A percentile compares a stretch with the other conserved stretches of the same genome.
These are phyloP conservation scores for Platycercus adscitus DNA, from an alignment of 2,113 vertebrate species.

Conservation along the genomic window DNA sequence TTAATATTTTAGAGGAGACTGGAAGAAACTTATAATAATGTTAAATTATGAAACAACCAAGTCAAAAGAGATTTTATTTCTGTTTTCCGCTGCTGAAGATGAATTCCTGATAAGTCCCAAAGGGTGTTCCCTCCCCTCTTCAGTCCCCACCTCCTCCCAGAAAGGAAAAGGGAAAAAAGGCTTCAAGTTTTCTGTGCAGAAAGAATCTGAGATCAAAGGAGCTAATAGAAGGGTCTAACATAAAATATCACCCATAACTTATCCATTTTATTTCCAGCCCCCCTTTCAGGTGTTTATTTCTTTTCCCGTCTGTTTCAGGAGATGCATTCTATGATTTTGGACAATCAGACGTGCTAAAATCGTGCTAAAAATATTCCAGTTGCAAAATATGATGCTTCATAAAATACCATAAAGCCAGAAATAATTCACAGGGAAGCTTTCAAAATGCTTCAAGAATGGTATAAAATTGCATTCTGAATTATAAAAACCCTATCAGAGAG, in stretches of 20 bases:
- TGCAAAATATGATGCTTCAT: constrained; percentile 34
- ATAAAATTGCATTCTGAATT: constrained; percentile 19
- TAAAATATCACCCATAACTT: background rate
- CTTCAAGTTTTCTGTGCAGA: background rate
- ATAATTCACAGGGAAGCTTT: constrained; percentile 49
- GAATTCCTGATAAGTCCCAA: background rate
- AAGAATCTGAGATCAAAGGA: background rate
- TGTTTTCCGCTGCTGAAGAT: background rate
- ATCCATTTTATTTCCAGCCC: background rate
- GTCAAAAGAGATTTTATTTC: background rate
- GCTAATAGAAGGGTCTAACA: background rate
- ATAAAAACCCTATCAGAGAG: background rate
- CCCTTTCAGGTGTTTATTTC: background rate
- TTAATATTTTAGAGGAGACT: constrained; percentile 28
- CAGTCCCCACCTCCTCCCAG: background rate
- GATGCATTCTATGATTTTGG: background rate
- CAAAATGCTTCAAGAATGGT: background rate
- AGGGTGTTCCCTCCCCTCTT: background rate
- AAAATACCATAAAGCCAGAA: constrained; percentile 45
- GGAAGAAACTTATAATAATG: background rate
- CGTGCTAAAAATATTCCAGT: constrained; percentile 55
- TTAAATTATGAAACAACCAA: constrained; percentile 30
- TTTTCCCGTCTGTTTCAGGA: constrained; percentile 32
- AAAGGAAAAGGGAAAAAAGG: background rate
- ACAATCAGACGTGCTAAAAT: constrained; percentile 16